These are phyloP conservation scores for Chondrilla cf. caribensis DNA, from an alignment of 37 sponge, comb jelly and placozoan species.

Conservation along the genomic window DNA sequence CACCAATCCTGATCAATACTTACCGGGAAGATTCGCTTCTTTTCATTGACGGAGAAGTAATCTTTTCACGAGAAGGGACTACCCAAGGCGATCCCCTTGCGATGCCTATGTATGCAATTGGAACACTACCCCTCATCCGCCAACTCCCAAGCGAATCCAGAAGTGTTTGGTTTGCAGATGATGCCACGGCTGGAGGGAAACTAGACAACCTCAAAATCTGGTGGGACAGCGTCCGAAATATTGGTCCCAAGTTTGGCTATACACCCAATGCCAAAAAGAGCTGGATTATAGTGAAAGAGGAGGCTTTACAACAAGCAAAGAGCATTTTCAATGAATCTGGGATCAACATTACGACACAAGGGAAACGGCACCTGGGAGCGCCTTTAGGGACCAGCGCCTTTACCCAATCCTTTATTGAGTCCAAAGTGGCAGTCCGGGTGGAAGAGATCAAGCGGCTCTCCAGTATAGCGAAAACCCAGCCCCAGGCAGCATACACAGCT, in stretches of 20 bases:
- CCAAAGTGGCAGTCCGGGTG: conserved; percentile 3
- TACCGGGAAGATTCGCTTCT: neutral
- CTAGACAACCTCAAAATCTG: conserved; percentile 14
- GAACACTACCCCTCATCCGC: neutral
- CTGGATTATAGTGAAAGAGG: neutral
- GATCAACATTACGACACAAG: neutral
- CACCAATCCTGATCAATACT: neutral
- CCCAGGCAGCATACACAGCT: conserved; percentile 16
- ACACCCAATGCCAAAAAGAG: neutral
- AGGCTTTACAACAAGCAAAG: neutral
- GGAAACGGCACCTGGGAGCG: neutral
- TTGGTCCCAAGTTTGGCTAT: neutral
- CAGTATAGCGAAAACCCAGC: neutral
- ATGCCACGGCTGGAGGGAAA: conserved; percentile 19
- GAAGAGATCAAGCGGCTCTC: conserved; percentile 14
- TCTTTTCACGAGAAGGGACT: neutral
- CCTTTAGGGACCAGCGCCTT: neutral
- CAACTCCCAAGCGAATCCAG: neutral
- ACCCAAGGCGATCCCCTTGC: neutral
- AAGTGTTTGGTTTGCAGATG: conserved; percentile 19
- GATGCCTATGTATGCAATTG: too few relatives aligned
- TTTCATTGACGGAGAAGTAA: neutral
- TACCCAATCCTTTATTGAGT: neutral
- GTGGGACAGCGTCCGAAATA: conserved; percentile 1
- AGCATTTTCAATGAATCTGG: neutral